These are phyloP conservation scores for Cecropterus lyciades DNA, from an alignment of 1,140 invertebrate genomes.

Conservation along the genomic window DNA sequence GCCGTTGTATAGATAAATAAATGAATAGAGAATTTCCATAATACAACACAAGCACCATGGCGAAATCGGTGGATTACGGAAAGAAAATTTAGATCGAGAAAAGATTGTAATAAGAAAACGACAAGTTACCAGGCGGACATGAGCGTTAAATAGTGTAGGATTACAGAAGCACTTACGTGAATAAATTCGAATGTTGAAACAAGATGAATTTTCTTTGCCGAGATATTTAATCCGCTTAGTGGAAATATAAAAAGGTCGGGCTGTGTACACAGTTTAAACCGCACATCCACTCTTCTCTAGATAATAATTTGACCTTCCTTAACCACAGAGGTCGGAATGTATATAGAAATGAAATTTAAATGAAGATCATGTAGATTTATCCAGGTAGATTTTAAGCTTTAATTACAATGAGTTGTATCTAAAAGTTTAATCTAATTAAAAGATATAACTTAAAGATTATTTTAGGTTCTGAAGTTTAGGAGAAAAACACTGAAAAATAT, in stretches of 20 bases:
- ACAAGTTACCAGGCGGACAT: not conserved
- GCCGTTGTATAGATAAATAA: too few species aligned
- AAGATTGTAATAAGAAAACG: not conserved
- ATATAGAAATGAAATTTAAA: too few species aligned
- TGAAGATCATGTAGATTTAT: too few species aligned
- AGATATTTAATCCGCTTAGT: slow-evolving; percentile 8
- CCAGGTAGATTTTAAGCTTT: too few species aligned
- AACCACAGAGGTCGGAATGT: not conserved
- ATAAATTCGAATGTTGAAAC: not conserved
- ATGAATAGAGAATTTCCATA: too few species aligned
- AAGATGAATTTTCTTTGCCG: not conserved
- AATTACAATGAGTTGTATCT: too few species aligned
- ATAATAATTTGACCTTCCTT: not conserved
- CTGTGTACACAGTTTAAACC: slow-evolving; percentile 1
- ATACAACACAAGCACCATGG: too few species aligned
- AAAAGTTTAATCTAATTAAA: too few species aligned
- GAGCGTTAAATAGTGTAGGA: not conserved
- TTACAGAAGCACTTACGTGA: slow-evolving; percentile 1
- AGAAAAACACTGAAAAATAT: too few species aligned
- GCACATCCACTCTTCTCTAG: not conserved
- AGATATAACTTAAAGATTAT: too few species aligned
- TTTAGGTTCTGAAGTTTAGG: too few species aligned
- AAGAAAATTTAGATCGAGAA: not conserved
- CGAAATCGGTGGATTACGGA: too few species aligned
- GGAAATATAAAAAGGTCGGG: slow-evolving; percentile 1